Evolutionary conservation across 2,113 vertebrate species (phyloP).

Genomic region (Periophthalmodon schlosseri): DNA sequence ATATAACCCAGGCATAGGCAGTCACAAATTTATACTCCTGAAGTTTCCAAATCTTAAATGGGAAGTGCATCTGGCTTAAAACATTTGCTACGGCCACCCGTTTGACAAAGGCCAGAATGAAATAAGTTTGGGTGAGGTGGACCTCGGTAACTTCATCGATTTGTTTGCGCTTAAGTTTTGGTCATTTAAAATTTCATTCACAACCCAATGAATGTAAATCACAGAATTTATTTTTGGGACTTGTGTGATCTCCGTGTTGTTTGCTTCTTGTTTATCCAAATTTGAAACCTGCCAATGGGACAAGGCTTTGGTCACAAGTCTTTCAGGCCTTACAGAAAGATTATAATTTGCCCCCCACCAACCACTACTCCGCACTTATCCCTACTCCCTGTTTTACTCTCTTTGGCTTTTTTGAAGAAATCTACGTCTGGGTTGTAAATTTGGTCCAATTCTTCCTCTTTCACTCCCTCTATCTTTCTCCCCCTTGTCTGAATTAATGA

Average conservation of each 20-base stretch:
- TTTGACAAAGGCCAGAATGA: neutral
- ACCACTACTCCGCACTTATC: constrained; percentile 3
- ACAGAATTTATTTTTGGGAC: neutral
- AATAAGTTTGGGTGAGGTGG: neutral
- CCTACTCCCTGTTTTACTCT: constrained; percentile 9
- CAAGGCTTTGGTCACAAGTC: constrained; percentile 26
- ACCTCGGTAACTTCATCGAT: neutral
- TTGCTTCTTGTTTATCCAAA: neutral
- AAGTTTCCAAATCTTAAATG: too few species aligned
- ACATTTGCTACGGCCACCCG: neutral
- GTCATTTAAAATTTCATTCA: neutral
- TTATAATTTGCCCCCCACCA: constrained; percentile 80
- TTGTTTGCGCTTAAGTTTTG: neutral
- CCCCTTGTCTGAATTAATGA: constrained; percentile 99
- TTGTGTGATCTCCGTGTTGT: neutral
- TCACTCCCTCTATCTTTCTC: constrained; percentile 85
- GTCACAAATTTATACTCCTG: too few species aligned
- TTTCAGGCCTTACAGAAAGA: constrained; percentile 61
- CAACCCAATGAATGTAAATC: neutral
- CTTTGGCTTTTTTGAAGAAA: constrained; percentile 73
- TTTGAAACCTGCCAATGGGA: constrained; percentile 9
- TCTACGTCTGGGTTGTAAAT: constrained; percentile 97
- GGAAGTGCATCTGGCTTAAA: too few species aligned
- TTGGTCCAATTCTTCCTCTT: constrained; percentile 89
- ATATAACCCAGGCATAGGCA: too few species aligned